phyloP scores from a whole-genome alignment of 2,888 invertebrate genomes.

The Anorthoa munda region DNA sequence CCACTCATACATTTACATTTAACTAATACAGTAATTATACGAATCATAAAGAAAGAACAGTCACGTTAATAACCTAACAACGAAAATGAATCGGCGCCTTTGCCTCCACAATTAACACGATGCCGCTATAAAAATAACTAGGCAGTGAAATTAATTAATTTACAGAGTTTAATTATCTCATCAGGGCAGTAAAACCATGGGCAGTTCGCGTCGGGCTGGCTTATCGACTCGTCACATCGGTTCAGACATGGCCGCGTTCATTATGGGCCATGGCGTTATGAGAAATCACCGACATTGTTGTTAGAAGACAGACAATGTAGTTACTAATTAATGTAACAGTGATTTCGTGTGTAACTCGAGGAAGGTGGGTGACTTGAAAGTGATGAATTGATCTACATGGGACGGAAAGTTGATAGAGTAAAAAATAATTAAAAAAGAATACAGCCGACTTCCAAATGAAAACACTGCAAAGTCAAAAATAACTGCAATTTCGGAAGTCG shows the following conservation, averaged over 20 bases:
- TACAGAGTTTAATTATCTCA: slow-evolving; percentile 89
- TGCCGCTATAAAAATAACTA: slow-evolving; percentile 84
- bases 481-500: no score
- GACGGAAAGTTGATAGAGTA: not conserved
- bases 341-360: slow-evolving; percentile 35
- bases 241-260: slow-evolving; percentile 77
- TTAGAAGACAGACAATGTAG: slow-evolving; percentile 68
- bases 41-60: slow-evolving; percentile 60
- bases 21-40: slow-evolving; percentile 62
- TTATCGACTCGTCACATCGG: slow-evolving; percentile 88
- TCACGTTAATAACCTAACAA: slow-evolving; percentile 62
- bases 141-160: slow-evolving; percentile 87
- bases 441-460: no score
- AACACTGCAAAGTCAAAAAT: no score
- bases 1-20: slow-evolving; percentile 45
- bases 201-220: slow-evolving; percentile 80
- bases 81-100: slow-evolving; percentile 80
- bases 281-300: slow-evolving; percentile 82
- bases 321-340: slow-evolving; percentile 68
- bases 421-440: no score
- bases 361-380: not conserved
- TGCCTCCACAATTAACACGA: slow-evolving; percentile 79
- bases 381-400: not conserved
- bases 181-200: slow-evolving; percentile 83
- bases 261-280: slow-evolving; percentile 77